phyloP scores from a whole-genome alignment of 2,113 vertebrate genomes.

The Prunella himalayana region DNA sequence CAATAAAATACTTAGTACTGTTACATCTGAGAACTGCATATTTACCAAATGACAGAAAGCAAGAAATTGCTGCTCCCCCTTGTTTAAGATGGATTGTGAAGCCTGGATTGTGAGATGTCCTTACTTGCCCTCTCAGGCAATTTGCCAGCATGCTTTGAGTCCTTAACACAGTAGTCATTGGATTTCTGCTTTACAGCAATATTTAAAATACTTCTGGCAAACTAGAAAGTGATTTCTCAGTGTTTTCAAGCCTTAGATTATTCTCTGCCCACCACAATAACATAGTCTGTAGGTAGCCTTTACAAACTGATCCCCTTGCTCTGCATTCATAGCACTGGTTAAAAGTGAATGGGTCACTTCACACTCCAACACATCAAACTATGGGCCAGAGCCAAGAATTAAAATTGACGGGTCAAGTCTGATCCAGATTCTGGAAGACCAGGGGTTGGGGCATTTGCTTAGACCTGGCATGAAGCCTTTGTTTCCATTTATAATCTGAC shows the following conservation, averaged over 20 bases:
- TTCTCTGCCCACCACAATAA: not conserved
- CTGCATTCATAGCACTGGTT: not conserved
- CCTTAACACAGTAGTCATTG: not conserved
- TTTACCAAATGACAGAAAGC: not conserved
- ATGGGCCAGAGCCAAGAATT: not conserved
- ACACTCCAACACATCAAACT: not conserved
- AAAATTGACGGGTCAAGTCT: not conserved
- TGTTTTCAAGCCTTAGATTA: not conserved
- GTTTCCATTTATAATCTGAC: not conserved
- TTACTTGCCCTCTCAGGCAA: not conserved
- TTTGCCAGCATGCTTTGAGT: not conserved
- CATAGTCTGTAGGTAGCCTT: not conserved
- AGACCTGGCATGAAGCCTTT: not conserved
- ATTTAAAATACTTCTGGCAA: not conserved
- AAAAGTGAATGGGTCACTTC: not conserved
- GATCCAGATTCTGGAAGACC: not conserved
- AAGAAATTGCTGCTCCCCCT: not conserved
- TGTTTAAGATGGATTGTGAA: not conserved
- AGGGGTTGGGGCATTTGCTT: not conserved
- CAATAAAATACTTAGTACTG: not conserved
- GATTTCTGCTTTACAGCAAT: not conserved
- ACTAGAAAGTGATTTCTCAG: not conserved
- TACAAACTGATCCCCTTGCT: not conserved
- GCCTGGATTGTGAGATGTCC: not conserved
- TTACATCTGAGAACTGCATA: not conserved